Base-by-base conservation (phyloP, 2,113 vertebrate genomes). In the Apaloderma vittatum region DNA sequence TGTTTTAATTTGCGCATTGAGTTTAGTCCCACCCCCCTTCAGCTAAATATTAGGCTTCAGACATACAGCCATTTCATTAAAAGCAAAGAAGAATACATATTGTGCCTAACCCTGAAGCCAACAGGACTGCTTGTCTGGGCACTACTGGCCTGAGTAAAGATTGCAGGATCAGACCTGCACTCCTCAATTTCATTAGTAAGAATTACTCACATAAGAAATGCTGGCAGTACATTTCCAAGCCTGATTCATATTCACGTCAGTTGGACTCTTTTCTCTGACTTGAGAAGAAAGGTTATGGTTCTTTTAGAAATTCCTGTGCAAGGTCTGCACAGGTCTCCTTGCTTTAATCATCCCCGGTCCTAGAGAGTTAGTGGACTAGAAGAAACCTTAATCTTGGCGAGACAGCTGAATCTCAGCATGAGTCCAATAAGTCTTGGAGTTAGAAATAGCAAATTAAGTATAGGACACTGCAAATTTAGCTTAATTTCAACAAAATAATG, bases 81-180 rank as follows among this genome's bases (percentile, higher is more conserved):
- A 94, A 87, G 18, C 43, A 84, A 92, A 87, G 91, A 82, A 81
- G 91, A 82, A 81, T 51, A 63, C 0, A 0, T 78, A 81, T 58
- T 75, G 61, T 96, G 68, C 68, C 57, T 93, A 81, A 95, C 80
- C 94, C 91, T 37, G 57, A 86, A 96, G 86, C 91, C 86, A 91
- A 32, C 48, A 91, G 92, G 72, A 54, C 68, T 94, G 92, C 90
- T 96, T 96, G 94, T 85, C 68, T 89, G 86, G 88, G 86, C 92
- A 85, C 91, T 80, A 24, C 92, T 96, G 92, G 77, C 96, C 92
- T 84, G 75, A 83, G 94, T 62, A 72, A 63, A 94, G 90, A 90
- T 74, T 94, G 90, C 97, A 96, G 95, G 95, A 97, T 94, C 76
- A 88, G 96, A 93, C 97, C 90, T 97, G 95, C 86, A 86, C 67